Evolutionary conservation across 2,113 vertebrate genomes (phyloP).

Genomic region (Oreocharis arfaki): DNA sequence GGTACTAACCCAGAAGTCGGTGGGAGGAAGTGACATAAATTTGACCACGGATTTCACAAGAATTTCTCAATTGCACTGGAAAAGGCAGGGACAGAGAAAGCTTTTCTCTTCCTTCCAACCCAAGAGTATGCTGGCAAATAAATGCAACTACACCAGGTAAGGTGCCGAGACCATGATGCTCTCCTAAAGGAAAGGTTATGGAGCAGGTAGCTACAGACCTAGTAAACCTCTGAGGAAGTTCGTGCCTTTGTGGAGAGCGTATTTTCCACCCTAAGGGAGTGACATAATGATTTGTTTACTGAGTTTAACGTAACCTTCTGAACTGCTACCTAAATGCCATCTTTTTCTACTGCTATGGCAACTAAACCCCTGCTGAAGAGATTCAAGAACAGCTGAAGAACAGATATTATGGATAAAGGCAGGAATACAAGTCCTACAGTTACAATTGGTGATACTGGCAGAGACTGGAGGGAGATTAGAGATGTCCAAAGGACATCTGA

Average conservation of each 20-base stretch:
- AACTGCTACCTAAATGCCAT: background rate
- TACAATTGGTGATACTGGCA: background rate
- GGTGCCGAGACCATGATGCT: background rate
- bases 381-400: background rate
- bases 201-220: background rate
- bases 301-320: background rate
- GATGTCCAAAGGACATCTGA: background rate
- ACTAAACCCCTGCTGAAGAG: background rate
- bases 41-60: background rate
- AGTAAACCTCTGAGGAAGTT: background rate
- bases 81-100: background rate
- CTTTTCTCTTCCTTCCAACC: background rate
- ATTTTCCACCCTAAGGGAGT: background rate
- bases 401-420: background rate
- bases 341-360: background rate
- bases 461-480: background rate
- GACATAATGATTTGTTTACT: background rate
- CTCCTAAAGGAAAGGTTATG: background rate
- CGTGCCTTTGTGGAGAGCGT: rapidly evolving
- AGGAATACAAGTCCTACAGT: background rate
- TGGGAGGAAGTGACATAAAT: background rate
- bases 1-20: background rate
- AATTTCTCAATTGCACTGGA: background rate
- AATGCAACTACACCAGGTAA: background rate
- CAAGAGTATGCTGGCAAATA: background rate